phyloP scores from a whole-genome alignment of 1,140 invertebrate species.

The Anagrus nilaparvatae region DNA sequence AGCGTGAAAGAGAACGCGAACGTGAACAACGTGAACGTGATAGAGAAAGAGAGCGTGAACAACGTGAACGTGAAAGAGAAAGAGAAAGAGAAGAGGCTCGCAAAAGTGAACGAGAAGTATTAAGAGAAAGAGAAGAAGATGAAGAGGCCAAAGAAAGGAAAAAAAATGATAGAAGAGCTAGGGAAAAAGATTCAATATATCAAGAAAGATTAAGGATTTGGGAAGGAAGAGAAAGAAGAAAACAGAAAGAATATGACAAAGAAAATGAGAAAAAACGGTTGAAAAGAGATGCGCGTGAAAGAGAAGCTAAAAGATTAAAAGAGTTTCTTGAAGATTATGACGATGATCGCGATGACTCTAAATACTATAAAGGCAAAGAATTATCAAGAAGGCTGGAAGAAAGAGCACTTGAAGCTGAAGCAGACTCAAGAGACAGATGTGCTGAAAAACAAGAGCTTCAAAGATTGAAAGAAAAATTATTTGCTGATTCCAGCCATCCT shows the following conservation, averaged over 20 bases:
- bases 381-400: slow-evolving; percentile 79
- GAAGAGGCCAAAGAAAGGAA: slow-evolving; percentile 85
- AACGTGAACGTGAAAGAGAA: slow-evolving; percentile 34
- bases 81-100: slow-evolving; percentile 40
- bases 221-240: slow-evolving; percentile 88
- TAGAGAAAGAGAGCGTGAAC: slow-evolving; percentile 29
- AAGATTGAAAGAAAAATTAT: slow-evolving; percentile 73
- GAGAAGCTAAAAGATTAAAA: slow-evolving; percentile 86
- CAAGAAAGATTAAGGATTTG: slow-evolving; percentile 78
- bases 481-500: slow-evolving; percentile 60
- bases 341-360: slow-evolving; percentile 91
- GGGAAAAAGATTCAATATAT: slow-evolving; percentile 90
- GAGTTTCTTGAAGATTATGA: slow-evolving; percentile 99
- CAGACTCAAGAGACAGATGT: slow-evolving; percentile 78
- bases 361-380: slow-evolving; percentile 94
- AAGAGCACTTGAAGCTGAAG: slow-evolving; percentile 83
- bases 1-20: slow-evolving; percentile 36
- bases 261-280: slow-evolving; percentile 75
- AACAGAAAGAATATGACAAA: slow-evolving; percentile 86
- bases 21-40: slow-evolving; percentile 22
- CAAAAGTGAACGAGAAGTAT: slow-evolving; percentile 50
- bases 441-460: slow-evolving; percentile 89
- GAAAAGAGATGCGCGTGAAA: slow-evolving; percentile 73
- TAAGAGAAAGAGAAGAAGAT: slow-evolving; percentile 77
- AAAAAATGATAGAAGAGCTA: slow-evolving; percentile 76